These are phyloP conservation scores for Spheniscus mendiculus DNA, from an alignment of 2,113 vertebrate genomes.

Conservation along the genomic window DNA sequence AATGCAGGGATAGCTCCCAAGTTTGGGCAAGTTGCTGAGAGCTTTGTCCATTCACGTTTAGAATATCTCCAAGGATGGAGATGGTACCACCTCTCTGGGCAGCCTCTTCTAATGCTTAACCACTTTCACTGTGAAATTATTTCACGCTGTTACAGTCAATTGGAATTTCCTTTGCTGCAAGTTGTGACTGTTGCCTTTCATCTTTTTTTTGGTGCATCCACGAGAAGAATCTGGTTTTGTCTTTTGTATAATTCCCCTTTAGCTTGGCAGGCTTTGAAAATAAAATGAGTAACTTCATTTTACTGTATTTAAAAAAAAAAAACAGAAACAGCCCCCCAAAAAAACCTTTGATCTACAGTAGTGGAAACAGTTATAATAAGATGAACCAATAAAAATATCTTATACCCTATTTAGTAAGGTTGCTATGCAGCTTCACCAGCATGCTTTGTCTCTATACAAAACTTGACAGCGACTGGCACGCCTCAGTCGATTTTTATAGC, in stretches of 20 bases:
- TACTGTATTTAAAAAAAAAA: neutral
- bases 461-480: rapidly evolving
- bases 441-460: neutral
- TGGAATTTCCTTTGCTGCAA: neutral
- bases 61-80: neutral
- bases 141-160: neutral
- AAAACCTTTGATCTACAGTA: neutral
- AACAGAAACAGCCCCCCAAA: rapidly evolving
- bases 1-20: neutral
- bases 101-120: neutral
- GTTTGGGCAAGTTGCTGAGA: neutral
- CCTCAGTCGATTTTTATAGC: neutral
- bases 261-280: neutral
- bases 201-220: neutral
- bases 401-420: neutral
- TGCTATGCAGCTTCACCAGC: neutral
- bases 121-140: neutral
- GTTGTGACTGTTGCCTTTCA: neutral
- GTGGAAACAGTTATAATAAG: neutral
- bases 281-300: neutral
- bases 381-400: neutral
- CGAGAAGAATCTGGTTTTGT: neutral
- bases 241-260: neutral
- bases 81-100: neutral
- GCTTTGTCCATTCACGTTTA: neutral